Evolutionary conservation across 37 sponge, comb jelly and placozoan genomes (phyloP).

Genomic region (Cliona cf. orientalis): DNA sequence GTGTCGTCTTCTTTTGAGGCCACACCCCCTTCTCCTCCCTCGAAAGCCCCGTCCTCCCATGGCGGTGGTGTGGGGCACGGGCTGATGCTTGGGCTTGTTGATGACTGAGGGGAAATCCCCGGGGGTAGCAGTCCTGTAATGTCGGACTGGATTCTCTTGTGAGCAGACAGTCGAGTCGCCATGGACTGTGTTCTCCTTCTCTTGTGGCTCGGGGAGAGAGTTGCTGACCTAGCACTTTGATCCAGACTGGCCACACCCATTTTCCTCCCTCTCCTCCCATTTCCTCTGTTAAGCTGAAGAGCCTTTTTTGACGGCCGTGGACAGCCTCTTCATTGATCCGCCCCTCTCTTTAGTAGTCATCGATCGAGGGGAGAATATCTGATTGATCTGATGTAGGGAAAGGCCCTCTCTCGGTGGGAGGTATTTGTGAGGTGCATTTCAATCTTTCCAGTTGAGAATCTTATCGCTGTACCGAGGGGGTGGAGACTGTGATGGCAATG

Average conservation of each 20-base stretch:
- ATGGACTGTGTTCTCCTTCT: too few species aligned
- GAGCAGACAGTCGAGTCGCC: background rate
- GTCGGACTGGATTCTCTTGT: slow-evolving; percentile 32
- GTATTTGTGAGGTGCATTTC: slow-evolving; percentile 64
- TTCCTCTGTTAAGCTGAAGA: slow-evolving; percentile 24
- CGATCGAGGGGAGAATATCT: slow-evolving; percentile 22
- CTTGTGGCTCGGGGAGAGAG: too few species aligned
- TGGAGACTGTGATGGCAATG: slow-evolving; percentile 63
- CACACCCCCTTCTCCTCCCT: slow-evolving; percentile 1
- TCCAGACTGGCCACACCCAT: too few species aligned
- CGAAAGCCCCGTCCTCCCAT: background rate
- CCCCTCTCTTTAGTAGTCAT: slow-evolving; percentile 6
- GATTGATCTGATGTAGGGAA: slow-evolving; percentile 30
- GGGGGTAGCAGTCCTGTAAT: slow-evolving; percentile 9
- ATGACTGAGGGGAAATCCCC: too few species aligned
- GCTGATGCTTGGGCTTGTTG: background rate
- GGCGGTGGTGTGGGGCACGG: slow-evolving; percentile 8
- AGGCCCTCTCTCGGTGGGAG: too few species aligned
- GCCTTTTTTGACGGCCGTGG: too few species aligned
- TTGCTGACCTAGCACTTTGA: too few species aligned
- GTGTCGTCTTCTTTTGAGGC: too few species aligned
- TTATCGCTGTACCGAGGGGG: slow-evolving; percentile 69
- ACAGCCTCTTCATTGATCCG: too few species aligned
- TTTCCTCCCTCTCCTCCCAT: background rate
- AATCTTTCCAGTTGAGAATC: slow-evolving; percentile 76